phyloP scores from a whole-genome alignment of 2,797 vertebrate species.

The Heteromormyrus szaboi region DNA sequence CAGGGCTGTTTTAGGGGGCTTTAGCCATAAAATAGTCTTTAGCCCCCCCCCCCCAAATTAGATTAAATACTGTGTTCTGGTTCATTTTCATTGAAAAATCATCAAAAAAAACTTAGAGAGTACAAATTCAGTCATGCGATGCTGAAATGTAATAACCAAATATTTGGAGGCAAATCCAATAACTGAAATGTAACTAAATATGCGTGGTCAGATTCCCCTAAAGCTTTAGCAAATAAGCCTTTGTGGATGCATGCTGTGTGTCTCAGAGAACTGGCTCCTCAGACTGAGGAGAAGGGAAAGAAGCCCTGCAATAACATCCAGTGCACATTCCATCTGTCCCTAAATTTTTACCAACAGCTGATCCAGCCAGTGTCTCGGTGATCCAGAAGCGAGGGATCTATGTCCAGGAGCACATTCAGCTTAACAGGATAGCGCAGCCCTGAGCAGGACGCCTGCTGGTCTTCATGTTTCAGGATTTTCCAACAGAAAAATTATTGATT shows the following conservation, averaged over 20 bases:
- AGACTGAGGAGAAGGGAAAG: not conserved
- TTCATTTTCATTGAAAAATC: not conserved
- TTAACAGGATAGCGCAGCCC: not conserved
- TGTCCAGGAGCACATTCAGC: not conserved
- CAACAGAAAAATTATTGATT: not conserved
- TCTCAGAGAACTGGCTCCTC: not conserved
- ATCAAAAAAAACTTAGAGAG: not conserved
- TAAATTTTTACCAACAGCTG: not conserved
- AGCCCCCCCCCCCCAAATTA: not conserved
- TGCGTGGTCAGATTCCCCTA: not conserved
- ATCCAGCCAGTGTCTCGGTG: not conserved
- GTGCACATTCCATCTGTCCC: not conserved
- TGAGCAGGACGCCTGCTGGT: not conserved
- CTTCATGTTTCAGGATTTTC: not conserved
- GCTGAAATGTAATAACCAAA: not conserved
- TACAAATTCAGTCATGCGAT: not conserved
- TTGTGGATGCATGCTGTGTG: not conserved
- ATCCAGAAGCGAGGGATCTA: not conserved
- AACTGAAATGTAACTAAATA: not conserved
- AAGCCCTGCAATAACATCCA: not conserved
- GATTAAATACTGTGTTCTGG: not conserved
- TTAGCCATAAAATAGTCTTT: not conserved
- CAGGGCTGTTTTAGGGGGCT: not conserved
- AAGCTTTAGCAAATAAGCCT: not conserved
- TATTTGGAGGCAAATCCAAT: not conserved